These are phyloP conservation scores for Enoplosus armatus DNA, from an alignment of 2,797 vertebrate genomes.

Conservation along the genomic window DNA sequence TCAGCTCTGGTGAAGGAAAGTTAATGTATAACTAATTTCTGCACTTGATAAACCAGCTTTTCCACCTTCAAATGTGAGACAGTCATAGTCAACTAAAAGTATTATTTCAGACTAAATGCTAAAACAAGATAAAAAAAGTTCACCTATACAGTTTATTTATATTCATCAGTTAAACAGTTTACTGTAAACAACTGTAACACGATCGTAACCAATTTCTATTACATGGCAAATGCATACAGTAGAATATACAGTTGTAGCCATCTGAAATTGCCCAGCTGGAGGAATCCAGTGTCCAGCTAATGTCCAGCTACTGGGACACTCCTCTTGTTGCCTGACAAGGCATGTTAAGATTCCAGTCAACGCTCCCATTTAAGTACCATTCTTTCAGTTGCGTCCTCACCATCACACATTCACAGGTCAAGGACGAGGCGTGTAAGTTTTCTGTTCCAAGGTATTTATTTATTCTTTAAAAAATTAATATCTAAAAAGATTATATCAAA, in stretches of 20 bases:
- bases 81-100: neutral
- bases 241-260: neutral
- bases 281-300: too few species aligned
- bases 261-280: too few species aligned
- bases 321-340: too few species aligned
- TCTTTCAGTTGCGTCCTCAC: too few species aligned
- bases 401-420: too few species aligned
- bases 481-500: neutral
- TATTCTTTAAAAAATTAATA: neutral
- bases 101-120: neutral
- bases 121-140: neutral
- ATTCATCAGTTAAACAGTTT: constrained; percentile 18
- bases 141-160: neutral
- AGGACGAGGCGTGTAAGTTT: neutral
- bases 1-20: neutral
- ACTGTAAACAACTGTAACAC: constrained; percentile 20
- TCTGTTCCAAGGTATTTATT: neutral
- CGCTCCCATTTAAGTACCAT: too few species aligned
- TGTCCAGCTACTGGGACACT: too few species aligned
- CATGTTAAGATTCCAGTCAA: too few species aligned
- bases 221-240: neutral
- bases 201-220: neutral
- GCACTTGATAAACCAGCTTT: neutral
- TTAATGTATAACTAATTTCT: neutral
- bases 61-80: neutral